Conservation (phyloP, 2,888 invertebrate genomes). For the Oithona nana region DNA sequence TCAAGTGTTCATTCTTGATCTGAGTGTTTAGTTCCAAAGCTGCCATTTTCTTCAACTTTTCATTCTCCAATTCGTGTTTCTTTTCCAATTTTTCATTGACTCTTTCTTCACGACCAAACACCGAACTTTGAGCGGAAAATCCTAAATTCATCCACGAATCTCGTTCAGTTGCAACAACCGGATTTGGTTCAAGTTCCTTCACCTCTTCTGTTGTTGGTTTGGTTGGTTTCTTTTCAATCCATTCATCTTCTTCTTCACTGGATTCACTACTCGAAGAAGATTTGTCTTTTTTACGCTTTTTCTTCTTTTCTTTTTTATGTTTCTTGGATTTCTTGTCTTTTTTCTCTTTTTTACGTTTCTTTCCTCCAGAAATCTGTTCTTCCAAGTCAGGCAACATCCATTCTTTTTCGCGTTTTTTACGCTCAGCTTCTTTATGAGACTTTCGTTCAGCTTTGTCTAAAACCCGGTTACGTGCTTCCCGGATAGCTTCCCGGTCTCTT, state of each 20-base stretch:
- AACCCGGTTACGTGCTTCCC: conserved; percentile 23
- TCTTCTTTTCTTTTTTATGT: conserved; percentile 28
- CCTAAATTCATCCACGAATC: conserved; percentile 2
- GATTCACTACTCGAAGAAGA: conserved; percentile 25
- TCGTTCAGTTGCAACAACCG: neutral
- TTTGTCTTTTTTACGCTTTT: conserved; percentile 20
- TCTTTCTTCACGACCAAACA: too few relatives aligned
- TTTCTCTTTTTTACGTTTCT: conserved; percentile 24
- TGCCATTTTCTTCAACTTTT: too few relatives aligned
- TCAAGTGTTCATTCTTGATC: too few relatives aligned
- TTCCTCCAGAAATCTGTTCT: conserved; percentile 23
- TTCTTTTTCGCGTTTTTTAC: conserved; percentile 23
- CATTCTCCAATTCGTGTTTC: conserved; percentile 60
- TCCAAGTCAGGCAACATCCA: conserved; percentile 33
- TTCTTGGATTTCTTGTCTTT: conserved; percentile 26
- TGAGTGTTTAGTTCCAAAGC: too few relatives aligned
- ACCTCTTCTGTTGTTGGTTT: conserved; percentile 11
- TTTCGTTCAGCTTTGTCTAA: conserved; percentile 24
- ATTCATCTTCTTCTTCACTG: conserved; percentile 27
- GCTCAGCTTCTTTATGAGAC: conserved; percentile 21
- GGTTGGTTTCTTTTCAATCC: conserved; percentile 19
- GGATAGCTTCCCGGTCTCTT: conserved; percentile 22
- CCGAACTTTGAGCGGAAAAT: neutral
- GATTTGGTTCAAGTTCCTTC: conserved; percentile 13
- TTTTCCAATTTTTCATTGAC: conserved; percentile 40